Base-by-base conservation (phyloP, 2,888 invertebrate genomes). In the Herminia tarsipennalis region DNA sequence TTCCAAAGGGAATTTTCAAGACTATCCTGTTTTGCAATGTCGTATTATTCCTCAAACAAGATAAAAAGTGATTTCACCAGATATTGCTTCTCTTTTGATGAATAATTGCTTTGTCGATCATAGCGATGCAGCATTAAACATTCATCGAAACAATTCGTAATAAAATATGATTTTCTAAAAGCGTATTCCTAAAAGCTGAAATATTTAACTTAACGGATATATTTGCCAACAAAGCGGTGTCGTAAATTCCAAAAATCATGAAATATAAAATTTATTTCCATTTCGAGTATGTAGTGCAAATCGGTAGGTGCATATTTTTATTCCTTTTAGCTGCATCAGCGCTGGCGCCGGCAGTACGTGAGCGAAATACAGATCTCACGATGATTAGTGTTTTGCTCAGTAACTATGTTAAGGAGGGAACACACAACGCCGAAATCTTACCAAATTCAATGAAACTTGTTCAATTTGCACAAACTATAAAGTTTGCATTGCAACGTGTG, bases 221-320 rank as follows among this genome's bases (percentile, higher is more conserved):
- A 24, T 42, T 42, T 35, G 5, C 29, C 20, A 41, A 36, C 42
- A 42, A 42, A 35, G 16, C 28, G 10, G 8, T 13, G 12, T 20
- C 34, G 14, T 22, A 24, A 36, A 29, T 29, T 35, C 14, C 14
- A n/a, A 22, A 33, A 30, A 10, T 38, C 37, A 29, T 5, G 9
- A 47, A 55, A 45, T 52, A 41, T 48, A 38, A 64, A 51, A 41
- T 47, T 40, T 49, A 63, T 58, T 56, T 45, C 36, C 33, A 53
- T 53, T 61, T 54, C 42, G 35, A 34, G 29, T 50, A 48, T 56
- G 45, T 54, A 61, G 67, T 56, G 69, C 61, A 73, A 75, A 78
- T 73, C 65, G 69, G 32, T 59, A 44, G 64, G 49, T 70, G 73
- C 71, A 78, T 70, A 76, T 70, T 76, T 79, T 71, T 66, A 67